Base-by-base conservation (phyloP, 2,888 invertebrate species). In the Dyspetes luteomarginatus region DNA sequence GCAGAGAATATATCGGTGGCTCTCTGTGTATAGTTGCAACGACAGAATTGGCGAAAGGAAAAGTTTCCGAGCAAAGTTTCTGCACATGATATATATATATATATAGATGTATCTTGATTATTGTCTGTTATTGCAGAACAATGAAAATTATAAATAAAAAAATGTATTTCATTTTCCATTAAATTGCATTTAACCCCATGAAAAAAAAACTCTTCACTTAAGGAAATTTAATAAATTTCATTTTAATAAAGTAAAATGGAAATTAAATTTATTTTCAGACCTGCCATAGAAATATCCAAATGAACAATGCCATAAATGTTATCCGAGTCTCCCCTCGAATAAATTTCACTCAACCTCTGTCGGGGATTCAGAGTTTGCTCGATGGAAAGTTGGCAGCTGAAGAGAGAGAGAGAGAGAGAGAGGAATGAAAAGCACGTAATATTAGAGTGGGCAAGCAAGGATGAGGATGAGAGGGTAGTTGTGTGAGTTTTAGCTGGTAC, bases 1-100 rank as follows among this genome's bases (percentile, higher is more conserved):
- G n/a, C n/a, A n/a, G n/a, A n/a, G n/a, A n/a, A n/a, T n/a, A n/a
- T n/a, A n/a, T n/a, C n/a, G n/a, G n/a, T n/a, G n/a, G n/a, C 2
- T 55, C 24, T 1, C 55, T n/a, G 22, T 52, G 36, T 9, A 3
- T 30, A 30, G 30, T 30, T 58, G 17, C 9, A 58, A 58, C 58
- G 48, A 58, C 58, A 58, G 36, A 30, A 28, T 71, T 36, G 71
- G 58, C 71, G 71, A 71, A 50, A 71, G 58, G 28, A 71, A 71
- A 50, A 71, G 48, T 60, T 48, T n/a, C 30, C 9, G 2, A 28
- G 48, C n/a, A 3, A 3, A 22, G 4, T 0, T 48, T 19, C 58
- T 15, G 22, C 9, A n/a, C n/a, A 24, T n/a, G 24, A 41, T 2
- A 36, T 22, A 15, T 58, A 19, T 36, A 1, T 15, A 60, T 60